Conservation (phyloP, 2,888 invertebrate species). For the Agriotes lineatus region DNA sequence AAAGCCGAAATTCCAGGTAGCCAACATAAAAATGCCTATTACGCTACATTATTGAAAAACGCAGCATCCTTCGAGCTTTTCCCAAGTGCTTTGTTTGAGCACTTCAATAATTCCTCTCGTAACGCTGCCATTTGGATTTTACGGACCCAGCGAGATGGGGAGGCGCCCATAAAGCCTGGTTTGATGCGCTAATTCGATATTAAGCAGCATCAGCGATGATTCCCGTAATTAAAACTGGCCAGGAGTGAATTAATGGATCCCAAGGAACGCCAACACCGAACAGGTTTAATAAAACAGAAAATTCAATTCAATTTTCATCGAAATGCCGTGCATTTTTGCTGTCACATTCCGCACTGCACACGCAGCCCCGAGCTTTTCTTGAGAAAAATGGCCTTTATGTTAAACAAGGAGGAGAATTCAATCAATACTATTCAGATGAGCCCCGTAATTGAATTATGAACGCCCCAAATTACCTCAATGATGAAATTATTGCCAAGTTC, state of each 20-base stretch:
- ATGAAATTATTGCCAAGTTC: conserved; percentile 18
- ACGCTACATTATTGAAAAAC: no score
- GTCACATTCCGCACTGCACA: conserved; percentile 46
- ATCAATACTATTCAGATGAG: conserved; percentile 36
- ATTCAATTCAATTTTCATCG: conserved; percentile 48
- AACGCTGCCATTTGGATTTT: no score
- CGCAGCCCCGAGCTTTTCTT: conserved; percentile 17
- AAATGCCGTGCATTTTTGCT: conserved; percentile 47
- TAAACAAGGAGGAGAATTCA: conserved; percentile 20
- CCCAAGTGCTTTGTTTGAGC: no score
- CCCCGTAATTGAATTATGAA: conserved; percentile 23
- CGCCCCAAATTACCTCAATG: conserved; percentile 19
- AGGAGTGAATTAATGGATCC: conserved; percentile 14
- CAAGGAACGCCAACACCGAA: conserved; percentile 31
- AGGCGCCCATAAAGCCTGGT: no score
- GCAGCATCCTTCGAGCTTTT: no score
- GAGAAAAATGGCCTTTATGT: conserved; percentile 26
- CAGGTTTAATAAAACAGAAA: conserved; percentile 48
- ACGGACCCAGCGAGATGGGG: no score
- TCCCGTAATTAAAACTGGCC: conserved; percentile 15
- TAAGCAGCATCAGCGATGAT: conserved; percentile 1
- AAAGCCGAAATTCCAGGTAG: no score
- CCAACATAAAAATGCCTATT: no score
- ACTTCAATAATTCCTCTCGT: no score
- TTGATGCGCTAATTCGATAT: no score